Evolutionary conservation across 2,113 vertebrate species (phyloP), one percentile per base, ranked within the genome.

Genomic region (Bostrychus sinensis): DNA sequence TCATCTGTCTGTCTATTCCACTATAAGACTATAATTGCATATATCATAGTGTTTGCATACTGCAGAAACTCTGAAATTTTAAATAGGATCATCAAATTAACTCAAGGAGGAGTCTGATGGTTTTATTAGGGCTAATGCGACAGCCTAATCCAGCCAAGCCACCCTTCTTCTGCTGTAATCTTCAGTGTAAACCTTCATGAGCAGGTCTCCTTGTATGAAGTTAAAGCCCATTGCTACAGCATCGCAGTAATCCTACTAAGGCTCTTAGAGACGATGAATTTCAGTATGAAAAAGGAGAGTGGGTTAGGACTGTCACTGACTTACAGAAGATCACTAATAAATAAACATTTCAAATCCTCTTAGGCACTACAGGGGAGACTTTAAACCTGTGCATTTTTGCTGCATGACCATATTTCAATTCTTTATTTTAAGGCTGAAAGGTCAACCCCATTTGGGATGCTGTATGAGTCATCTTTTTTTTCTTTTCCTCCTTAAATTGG

Each of bases 171-270:
- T 67, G 48, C 59, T 56, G 42, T 89, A 90, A 89, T 90, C 89
- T 89, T 82, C 70, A 82, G 61, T 62, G 70, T 85, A 87, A 90
- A 91, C 85, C 89, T 88, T 84, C 72, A 82, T 63, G 53, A 72
- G 78, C 79, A 84, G 85, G 78, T 87, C 81, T 87, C 46, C 84
- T 83, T 66, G 67, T 77, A 72, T 71, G 75, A 81, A 67, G 70
- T 78, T 84, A 83, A 86, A 78, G 66, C 80, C 70, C 82, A 66
- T 81, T 89, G 77, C 84, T 88, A 51, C 75, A 67, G 78, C 78
- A 78, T 62, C 74, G 72, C 85, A 66, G 66, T 92, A 93, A 93
- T 92, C 92, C 89, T 75, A 61, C 81, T 91, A 91, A 92, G 87
- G 76, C 89, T 91, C 90, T 93, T 91, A 91, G 57, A 81, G 80